Percentiles rank a stretch among this genome's conserved stretches.
These are phyloP conservation scores for Trinectes maculatus DNA, from an alignment of 2,113 vertebrate genomes.

Conservation along the genomic window DNA sequence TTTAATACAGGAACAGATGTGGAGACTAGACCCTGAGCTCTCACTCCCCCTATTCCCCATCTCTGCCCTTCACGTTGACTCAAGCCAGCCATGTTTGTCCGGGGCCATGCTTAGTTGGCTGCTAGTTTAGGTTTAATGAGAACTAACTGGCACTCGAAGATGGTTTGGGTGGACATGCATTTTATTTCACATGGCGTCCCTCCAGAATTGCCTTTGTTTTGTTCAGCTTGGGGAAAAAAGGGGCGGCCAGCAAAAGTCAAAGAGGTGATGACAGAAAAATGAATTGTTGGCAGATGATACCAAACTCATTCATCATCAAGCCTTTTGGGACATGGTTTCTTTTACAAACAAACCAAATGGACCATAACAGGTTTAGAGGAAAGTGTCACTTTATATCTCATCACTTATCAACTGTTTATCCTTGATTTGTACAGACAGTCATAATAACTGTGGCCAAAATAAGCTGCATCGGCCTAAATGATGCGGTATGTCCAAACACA, in stretches of 20 bases:
- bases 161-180: slow-evolving; percentile 68
- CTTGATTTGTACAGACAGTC: slow-evolving; percentile 23
- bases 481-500: slow-evolving; percentile 27
- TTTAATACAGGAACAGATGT: slow-evolving; percentile 85
- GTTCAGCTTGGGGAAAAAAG: slow-evolving; percentile 11
- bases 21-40: slow-evolving; percentile 63
- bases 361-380: slow-evolving; percentile 40
- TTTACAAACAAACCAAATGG: slow-evolving; percentile 51
- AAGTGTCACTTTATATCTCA: slow-evolving; percentile 50
- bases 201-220: slow-evolving; percentile 53
- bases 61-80: slow-evolving; percentile 56
- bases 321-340: slow-evolving; percentile 47
- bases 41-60: slow-evolving; percentile 46
- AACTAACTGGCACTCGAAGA: slow-evolving; percentile 71
- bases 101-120: slow-evolving; percentile 61
- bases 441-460: slow-evolving; percentile 29
- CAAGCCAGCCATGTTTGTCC: slow-evolving; percentile 66
- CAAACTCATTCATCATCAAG: slow-evolving; percentile 51
- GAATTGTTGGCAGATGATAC: slow-evolving; percentile 56
- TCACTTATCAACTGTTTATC: slow-evolving; percentile 34
- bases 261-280: slow-evolving; percentile 57
- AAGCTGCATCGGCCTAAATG: not conserved
- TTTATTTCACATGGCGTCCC: slow-evolving; percentile 67
- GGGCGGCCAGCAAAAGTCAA: slow-evolving; percentile 30
- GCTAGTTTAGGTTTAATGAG: slow-evolving; percentile 70